Evolutionary conservation across 2,797 vertebrate genomes (phyloP).

Genomic region (Sus cebifrons): DNA sequence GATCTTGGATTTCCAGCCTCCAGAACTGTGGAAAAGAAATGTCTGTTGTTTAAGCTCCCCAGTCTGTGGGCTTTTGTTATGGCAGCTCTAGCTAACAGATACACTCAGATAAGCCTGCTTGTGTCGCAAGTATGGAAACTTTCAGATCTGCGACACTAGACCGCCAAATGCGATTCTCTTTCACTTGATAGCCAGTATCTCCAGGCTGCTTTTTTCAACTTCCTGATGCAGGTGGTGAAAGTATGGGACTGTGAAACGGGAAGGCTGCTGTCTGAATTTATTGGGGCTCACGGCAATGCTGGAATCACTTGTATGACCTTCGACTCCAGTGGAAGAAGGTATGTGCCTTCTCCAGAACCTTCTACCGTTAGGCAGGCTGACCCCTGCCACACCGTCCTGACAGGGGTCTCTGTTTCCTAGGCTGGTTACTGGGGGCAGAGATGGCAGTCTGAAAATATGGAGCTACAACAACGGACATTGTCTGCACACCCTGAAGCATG

Average conservation of each 20-base stretch:
- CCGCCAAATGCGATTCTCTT: neutral
- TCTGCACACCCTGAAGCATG: conserved; percentile 90
- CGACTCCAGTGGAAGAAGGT: conserved; percentile 91
- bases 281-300: conserved; percentile 83
- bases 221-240: conserved; percentile 89
- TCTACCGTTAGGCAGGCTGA: fast-evolving
- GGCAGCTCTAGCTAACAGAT: neutral
- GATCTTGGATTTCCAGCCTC: neutral
- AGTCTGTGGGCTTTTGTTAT: neutral
- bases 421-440: conserved; percentile 91
- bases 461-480: conserved; percentile 91
- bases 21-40: neutral
- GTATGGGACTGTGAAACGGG: conserved; percentile 92
- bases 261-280: conserved; percentile 91
- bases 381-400: neutral
- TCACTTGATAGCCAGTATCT: neutral
- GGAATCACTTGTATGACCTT: conserved; percentile 92
- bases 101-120: neutral
- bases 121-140: neutral
- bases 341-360: neutral
- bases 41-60: neutral
- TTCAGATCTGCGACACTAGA: neutral
- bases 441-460: conserved; percentile 91
- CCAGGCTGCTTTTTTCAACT: neutral
- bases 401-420: conserved; percentile 70